Base-by-base conservation (phyloP, 2,888 invertebrate genomes). In the Protula sp. region DNA sequence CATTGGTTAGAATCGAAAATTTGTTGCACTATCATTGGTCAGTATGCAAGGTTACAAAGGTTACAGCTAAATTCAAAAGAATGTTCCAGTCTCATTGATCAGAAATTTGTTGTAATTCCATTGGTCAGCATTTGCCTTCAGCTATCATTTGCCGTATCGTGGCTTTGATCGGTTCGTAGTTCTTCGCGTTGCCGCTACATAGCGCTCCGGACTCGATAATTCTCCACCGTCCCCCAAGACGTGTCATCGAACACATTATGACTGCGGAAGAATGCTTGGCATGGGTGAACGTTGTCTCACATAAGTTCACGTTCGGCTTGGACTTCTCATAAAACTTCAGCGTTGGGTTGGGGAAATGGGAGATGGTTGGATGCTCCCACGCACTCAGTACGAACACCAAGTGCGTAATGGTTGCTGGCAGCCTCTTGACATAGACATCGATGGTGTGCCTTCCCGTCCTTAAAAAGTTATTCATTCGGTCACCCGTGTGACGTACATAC, bases 381-480 rank as follows among this genome's bases (percentile, higher is more conserved):
- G 72, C 70, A 62, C 72, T 72, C 5, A 72, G 57, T 5, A 70
- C 70, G 47, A 72, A 72, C 31, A 68, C 70, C 19, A 72, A 50
- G 59, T 72, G 70, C 1, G 70, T 68, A 1, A 68, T 58, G 57
- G 62, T 57, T 5, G 51, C 26, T 1, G 72, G 70, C 1, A 72
- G 48, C 2, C 63, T 45, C 58, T 70, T 68, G 47, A 72, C 53
- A 3, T 53, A 53, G 3, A 72, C 67, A 52, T 70, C 45, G 9
- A 72, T 72, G 3, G 69, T 70, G 52, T 72, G 72, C 30, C 70
- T 70, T 14, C 72, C 72, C 30, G 53, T 62, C 50, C 61, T 60
- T 0, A 22, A 52, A 0, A 1, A 0, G 26, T 58, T 24, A 61
- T 70, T 58, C 72, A 70, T 69, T 2, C 67, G 58, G 58, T 72